Conservation (phyloP, 2,888 invertebrate species). For the Dolomedes plantarius region DNA sequence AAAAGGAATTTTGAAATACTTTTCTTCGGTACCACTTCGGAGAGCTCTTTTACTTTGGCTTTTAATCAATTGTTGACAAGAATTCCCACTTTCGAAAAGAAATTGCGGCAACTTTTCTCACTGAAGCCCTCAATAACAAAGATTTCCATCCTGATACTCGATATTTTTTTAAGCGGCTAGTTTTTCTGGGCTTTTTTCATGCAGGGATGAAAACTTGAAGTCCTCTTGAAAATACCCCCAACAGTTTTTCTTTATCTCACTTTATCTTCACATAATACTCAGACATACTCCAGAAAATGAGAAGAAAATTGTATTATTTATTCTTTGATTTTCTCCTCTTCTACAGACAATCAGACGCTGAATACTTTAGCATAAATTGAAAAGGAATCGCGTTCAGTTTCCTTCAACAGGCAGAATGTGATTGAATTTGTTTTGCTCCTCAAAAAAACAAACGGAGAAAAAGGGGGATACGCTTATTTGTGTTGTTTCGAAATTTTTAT, state of each 20-base stretch:
- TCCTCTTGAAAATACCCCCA: background rate
- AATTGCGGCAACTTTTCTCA: background rate
- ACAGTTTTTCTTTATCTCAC: background rate
- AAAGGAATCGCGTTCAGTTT: too few relatives aligned
- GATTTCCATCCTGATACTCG: background rate
- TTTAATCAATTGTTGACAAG: conserved; percentile 8
- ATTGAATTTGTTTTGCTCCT: too few relatives aligned
- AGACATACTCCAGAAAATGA: background rate
- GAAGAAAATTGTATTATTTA: background rate
- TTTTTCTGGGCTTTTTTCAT: background rate
- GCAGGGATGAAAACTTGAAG: background rate
- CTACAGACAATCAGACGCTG: too few relatives aligned
- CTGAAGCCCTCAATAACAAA: background rate
- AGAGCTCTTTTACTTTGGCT: background rate
- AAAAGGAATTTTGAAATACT: too few relatives aligned
- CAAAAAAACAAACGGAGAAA: too few relatives aligned
- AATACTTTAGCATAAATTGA: too few relatives aligned
- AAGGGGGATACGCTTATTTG: too few relatives aligned
- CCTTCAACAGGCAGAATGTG: too few relatives aligned
- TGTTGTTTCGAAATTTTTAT: too few relatives aligned
- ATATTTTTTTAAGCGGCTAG: too few relatives aligned
- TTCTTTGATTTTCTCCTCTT: background rate
- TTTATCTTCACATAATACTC: background rate
- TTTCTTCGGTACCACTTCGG: too few relatives aligned
- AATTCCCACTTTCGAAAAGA: background rate